Percentiles rank a stretch among this genome's conserved stretches.
Conservation (phyloP, 1,140 invertebrate genomes). For the Aphis gossypii region DNA sequence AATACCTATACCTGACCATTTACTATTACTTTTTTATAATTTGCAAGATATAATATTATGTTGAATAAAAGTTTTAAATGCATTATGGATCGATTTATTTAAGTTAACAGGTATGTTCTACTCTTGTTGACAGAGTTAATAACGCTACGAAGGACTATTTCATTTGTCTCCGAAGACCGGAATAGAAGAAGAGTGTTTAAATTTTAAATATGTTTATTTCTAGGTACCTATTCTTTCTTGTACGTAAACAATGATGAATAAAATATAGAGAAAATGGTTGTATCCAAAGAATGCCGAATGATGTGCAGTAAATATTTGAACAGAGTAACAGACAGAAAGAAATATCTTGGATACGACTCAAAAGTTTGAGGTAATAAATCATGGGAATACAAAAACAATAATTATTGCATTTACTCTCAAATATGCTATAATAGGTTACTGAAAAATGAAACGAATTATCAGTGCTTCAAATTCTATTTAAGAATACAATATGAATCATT, state of each 20-base stretch:
- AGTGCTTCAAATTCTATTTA: background rate
- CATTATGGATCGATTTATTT: background rate
- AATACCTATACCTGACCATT: background rate
- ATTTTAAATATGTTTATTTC: slow-evolving; percentile 33
- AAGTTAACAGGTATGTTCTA: background rate
- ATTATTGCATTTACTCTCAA: background rate
- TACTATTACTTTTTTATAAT: background rate
- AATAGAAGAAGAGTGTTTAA: background rate
- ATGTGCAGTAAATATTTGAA: slow-evolving; percentile 44
- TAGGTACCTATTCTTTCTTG: background rate
- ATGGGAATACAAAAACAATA: background rate
- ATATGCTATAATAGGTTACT: background rate
- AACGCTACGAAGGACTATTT: background rate
- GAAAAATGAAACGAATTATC: background rate
- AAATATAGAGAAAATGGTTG: slow-evolving; percentile 8
- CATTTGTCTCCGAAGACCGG: background rate
- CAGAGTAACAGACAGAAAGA: background rate
- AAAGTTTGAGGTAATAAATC: slow-evolving; percentile 32
- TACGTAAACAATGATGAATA: background rate
- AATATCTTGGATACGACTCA: slow-evolving; percentile 3
- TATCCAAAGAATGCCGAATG: slow-evolving; percentile 6
- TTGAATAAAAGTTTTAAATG: slow-evolving; percentile 18
- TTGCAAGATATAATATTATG: background rate
- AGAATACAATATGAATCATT: background rate
- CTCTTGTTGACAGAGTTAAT: background rate